A percentile compares a stretch with the other conserved stretches of the same genome.
Evolutionary conservation across 2,113 vertebrate species (phyloP).

Genomic region (Chamaea fasciata): DNA sequence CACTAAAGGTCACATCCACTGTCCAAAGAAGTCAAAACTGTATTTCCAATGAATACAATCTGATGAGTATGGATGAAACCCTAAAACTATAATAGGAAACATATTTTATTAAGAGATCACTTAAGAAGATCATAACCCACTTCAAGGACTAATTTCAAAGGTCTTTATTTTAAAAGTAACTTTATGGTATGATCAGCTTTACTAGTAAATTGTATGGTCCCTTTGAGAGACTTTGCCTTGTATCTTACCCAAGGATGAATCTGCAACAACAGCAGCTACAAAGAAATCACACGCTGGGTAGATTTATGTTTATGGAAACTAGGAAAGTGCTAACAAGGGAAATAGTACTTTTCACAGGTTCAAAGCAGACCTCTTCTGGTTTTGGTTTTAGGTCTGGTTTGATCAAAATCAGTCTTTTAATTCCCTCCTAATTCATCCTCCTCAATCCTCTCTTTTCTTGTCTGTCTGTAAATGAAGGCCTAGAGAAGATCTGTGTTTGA

Average conservation of each 20-base stretch:
- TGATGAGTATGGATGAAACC: background rate
- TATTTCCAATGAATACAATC: background rate
- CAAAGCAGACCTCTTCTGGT: background rate
- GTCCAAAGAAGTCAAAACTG: background rate
- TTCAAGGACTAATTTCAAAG: background rate
- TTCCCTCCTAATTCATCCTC: background rate
- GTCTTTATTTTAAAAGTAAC: background rate
- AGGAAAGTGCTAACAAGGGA: background rate
- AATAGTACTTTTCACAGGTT: background rate
- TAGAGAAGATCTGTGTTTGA: background rate
- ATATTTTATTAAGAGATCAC: background rate
- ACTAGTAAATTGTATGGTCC: background rate
- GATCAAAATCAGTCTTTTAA: background rate
- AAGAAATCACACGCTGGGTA: background rate
- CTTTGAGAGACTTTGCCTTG: background rate
- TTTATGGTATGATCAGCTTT: background rate
- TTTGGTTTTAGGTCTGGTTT: background rate
- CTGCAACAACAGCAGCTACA: background rate
- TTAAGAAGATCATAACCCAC: background rate
- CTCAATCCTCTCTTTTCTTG: background rate
- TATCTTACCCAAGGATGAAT: background rate
- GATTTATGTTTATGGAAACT: background rate
- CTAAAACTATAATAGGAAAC: background rate
- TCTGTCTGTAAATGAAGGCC: background rate
- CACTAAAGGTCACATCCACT: background rate